Percentiles rank a stretch among this genome's conserved stretches.
phyloP scores from a whole-genome alignment of 2,113 vertebrate genomes.

The Boulengeromyrus knoepffleri region DNA sequence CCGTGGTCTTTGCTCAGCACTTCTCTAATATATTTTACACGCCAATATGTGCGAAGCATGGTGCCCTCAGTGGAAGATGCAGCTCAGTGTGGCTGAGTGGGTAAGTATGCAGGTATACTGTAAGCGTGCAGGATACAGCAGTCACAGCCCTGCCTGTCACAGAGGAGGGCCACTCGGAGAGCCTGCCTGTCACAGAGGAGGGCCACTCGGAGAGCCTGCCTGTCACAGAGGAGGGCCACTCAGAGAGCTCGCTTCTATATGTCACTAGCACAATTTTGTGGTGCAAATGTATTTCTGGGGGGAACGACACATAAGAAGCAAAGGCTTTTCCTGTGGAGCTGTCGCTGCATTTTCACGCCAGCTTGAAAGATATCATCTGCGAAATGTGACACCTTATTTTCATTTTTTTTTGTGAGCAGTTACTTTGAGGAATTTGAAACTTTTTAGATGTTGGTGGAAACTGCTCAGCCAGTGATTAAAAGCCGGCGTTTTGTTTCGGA shows the following conservation, averaged over 20 bases:
- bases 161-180: not conserved
- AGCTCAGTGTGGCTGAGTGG: not conserved
- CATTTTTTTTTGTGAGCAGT: not conserved
- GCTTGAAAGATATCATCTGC: not conserved
- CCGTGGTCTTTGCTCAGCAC: not conserved
- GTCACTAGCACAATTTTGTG: not conserved
- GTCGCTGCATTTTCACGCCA: not conserved
- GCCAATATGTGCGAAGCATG: not conserved
- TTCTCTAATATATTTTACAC: not conserved
- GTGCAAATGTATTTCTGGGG: constrained; percentile 1
- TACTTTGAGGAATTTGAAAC: not conserved
- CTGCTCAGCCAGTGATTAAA: not conserved
- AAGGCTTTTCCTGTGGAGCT: not conserved
- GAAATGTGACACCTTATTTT: constrained; percentile 1
- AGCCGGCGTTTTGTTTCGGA: not conserved
- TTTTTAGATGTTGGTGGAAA: not conserved
- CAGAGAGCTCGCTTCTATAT: not conserved
- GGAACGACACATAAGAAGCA: not conserved
- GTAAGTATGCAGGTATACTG: not conserved
- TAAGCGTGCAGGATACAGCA: no score
- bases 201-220: no score
- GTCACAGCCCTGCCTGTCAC: no score
- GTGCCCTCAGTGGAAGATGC: not conserved
- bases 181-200: no score
- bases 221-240: no score